Evolutionary conservation across 1,140 invertebrate species (phyloP).

Genomic region (Pseudobourletiella spinata): DNA sequence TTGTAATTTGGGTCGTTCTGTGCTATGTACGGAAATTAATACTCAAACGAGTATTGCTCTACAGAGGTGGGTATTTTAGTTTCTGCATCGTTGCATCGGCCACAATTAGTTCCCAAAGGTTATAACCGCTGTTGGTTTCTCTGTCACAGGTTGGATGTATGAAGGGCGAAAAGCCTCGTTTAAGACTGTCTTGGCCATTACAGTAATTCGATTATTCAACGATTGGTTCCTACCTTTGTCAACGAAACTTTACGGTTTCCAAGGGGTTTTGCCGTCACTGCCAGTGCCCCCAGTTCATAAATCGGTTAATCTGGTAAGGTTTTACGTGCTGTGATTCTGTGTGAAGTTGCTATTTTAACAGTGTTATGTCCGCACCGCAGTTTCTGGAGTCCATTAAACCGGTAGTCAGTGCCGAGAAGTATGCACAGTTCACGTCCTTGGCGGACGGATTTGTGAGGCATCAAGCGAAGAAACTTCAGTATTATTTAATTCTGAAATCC

Average conservation of each 20-base stretch:
- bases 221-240: slow-evolving; percentile 49
- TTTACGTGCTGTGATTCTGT: too few relatives aligned
- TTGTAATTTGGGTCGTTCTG: background rate
- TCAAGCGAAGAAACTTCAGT: slow-evolving; percentile 83
- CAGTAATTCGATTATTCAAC: background rate
- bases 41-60: background rate
- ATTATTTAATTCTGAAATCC: slow-evolving; percentile 87
- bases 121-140: too few relatives aligned
- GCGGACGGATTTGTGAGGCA: slow-evolving; percentile 83
- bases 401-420: slow-evolving; percentile 74
- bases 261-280: slow-evolving; percentile 85
- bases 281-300: slow-evolving; percentile 78
- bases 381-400: slow-evolving; percentile 85
- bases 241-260: slow-evolving; percentile 77
- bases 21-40: background rate
- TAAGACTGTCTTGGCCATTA: background rate
- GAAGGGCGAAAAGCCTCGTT: slow-evolving; percentile 60
- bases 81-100: too few relatives aligned
- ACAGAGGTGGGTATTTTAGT: too few relatives aligned
- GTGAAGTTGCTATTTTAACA: background rate
- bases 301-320: slow-evolving; percentile 80
- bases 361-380: slow-evolving; percentile 42
- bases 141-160: slow-evolving; percentile 97
- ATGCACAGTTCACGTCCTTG: slow-evolving; percentile 67
- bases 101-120: too few relatives aligned